A percentile compares a stretch with the other conserved stretches of the same genome.
phyloP scores from a whole-genome alignment of 1,140 invertebrate genomes.

The Cyrtorhinus lividipennis region DNA sequence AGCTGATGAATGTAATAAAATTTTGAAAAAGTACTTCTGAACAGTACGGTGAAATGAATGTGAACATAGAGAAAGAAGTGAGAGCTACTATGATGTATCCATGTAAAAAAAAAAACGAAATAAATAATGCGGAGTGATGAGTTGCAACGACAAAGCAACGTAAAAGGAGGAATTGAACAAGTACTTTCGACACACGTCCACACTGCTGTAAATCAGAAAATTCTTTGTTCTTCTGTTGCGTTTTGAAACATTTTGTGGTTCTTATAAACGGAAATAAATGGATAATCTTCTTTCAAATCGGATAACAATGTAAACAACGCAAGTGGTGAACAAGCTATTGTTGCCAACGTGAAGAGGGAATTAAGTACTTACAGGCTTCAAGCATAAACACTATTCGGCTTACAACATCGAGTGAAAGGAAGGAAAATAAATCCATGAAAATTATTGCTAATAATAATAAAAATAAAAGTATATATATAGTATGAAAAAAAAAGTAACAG shows the following conservation, averaged over 20 bases:
- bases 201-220: slow-evolving; percentile 21
- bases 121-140: neutral
- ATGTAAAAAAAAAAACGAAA: neutral
- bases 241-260: slow-evolving; percentile 3
- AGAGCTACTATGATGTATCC: too few species aligned
- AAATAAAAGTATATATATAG: slow-evolving; percentile 4
- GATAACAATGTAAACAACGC: neutral
- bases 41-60: too few species aligned
- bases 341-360: slow-evolving; percentile 11
- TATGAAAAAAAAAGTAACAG: neutral
- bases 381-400: slow-evolving; percentile 16
- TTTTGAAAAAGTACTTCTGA: too few species aligned
- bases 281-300: neutral
- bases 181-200: slow-evolving; percentile 15
- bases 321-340: slow-evolving; percentile 10
- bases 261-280: neutral
- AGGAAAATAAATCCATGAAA: neutral
- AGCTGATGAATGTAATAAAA: too few species aligned
- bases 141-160: neutral
- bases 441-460: slow-evolving; percentile 1
- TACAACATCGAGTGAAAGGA: slow-evolving; percentile 17
- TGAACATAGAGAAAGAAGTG: too few species aligned
- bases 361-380: slow-evolving; percentile 14
- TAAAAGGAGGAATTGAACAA: slow-evolving; percentile 2
- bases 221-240: slow-evolving; percentile 24